Base-by-base conservation (phyloP, 2,888 invertebrate genomes). In the Thecophora atra region DNA sequence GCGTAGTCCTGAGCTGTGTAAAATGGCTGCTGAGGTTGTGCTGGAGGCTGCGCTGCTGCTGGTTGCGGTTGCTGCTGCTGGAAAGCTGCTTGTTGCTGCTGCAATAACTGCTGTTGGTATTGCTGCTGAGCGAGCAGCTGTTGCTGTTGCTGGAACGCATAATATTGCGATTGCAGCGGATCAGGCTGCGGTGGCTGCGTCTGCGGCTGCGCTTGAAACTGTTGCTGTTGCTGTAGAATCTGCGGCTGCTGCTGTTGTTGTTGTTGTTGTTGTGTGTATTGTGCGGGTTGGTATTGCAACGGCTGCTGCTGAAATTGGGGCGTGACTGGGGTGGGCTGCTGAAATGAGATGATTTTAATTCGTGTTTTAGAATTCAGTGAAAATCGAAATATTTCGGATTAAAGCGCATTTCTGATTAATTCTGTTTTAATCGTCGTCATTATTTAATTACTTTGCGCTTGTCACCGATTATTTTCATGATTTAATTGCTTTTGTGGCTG, bases 1-100 rank as follows among this genome's bases (percentile, higher is more conserved):
- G 83, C 78, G 69, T 79, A 81, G 17, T 80, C 82, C 47, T 85
- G 84, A 72, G 84, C 81, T 11, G 87, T 84, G 71, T 85, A 87
- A 72, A 84, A 87, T 69, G 83, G 78, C 28, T 76, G 75, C 19
- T 76, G 74, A 6, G 76, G 76, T 24, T 74, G 75, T 37, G 74
- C 47, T 76, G 77, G 78, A 28, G 75, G 76, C 62, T 80, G 75
- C 77, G 83, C 47, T 82, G 74, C 52, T 75, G 72, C 74, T 44
- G 70, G 60, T 66, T 76, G 73, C n/a, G 24, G 56, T 62, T 28
- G 73, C 51, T 73, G 77, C 21, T 37, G 81, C 77, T 64, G 58
- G 60, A 73, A 65, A 19, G 62, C 28, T 21, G 74, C 77, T 76
- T 74, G 81, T 77, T 69, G 70, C 56, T 67, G 68, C 37, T 67